A percentile compares a stretch with the other conserved stretches of the same genome.
Evolutionary conservation across 2,797 vertebrate species (phyloP).

Genomic region (Chaetodon trifasciatus): DNA sequence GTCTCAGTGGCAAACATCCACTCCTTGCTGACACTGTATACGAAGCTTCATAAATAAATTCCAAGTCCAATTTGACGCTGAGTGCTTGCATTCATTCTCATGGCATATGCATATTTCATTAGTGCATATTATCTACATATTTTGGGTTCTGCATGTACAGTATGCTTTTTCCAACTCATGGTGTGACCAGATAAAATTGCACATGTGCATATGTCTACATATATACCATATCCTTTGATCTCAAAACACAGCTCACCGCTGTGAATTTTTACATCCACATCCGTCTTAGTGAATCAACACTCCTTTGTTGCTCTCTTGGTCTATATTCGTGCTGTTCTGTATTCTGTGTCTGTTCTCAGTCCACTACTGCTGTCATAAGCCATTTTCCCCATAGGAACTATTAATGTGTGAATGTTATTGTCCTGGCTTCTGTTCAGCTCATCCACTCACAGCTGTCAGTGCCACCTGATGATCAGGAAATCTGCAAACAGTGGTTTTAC

Average conservation of each 20-base stretch:
- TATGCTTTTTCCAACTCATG: neutral
- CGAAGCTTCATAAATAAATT: slow-evolving; percentile 22
- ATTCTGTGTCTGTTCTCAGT: slow-evolving; percentile 42
- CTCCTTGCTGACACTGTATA: slow-evolving; percentile 10
- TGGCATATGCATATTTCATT: slow-evolving; percentile 30
- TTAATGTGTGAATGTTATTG: slow-evolving; percentile 71
- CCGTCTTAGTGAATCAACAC: slow-evolving; percentile 17
- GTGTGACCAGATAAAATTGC: slow-evolving; percentile 5
- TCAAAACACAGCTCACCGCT: slow-evolving; percentile 9
- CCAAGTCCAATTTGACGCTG: neutral
- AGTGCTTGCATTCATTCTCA: slow-evolving; percentile 6
- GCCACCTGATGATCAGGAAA: slow-evolving; percentile 68
- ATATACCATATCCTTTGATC: neutral
- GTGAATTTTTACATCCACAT: slow-evolving; percentile 1
- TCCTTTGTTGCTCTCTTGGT: slow-evolving; percentile 3
- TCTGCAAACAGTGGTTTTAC: slow-evolving; percentile 66
- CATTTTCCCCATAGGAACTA: slow-evolving; percentile 65
- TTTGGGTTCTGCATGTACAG: slow-evolving; percentile 9
- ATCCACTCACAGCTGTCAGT: slow-evolving; percentile 66
- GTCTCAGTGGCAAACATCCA: neutral
- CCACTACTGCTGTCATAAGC: slow-evolving; percentile 43
- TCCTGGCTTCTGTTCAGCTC: slow-evolving; percentile 69
- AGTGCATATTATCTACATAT: slow-evolving; percentile 23
- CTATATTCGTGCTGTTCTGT: slow-evolving; percentile 21
- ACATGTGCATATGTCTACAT: neutral